Evolutionary conservation across 2,113 vertebrate genomes (phyloP).

Genomic region (Oceanites oceanicus): DNA sequence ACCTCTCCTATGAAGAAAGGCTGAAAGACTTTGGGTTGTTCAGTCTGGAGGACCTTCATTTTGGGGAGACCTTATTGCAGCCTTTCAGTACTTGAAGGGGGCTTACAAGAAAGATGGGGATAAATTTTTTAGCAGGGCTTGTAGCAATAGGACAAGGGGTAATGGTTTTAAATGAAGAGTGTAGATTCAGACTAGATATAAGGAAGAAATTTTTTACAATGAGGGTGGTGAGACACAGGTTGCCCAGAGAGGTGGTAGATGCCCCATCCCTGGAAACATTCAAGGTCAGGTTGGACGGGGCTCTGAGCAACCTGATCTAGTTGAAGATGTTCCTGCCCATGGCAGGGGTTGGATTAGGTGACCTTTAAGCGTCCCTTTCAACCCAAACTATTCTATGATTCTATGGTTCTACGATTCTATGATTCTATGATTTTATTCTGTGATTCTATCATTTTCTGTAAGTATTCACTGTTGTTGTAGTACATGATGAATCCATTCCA

Average conservation of each 20-base stretch:
- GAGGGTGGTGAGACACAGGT: too few relatives aligned
- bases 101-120: neutral
- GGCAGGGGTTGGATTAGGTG: neutral
- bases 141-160: too few relatives aligned
- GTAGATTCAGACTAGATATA: too few relatives aligned
- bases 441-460: neutral
- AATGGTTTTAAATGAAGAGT: too few relatives aligned
- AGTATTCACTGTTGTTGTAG: neutral
- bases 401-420: neutral
- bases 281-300: too few relatives aligned
- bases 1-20: neutral
- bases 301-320: neutral
- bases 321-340: neutral
- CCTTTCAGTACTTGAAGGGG: neutral
- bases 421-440: too few relatives aligned
- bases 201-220: too few relatives aligned
- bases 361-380: neutral
- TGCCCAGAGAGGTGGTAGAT: neutral
- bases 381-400: neutral
- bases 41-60: neutral
- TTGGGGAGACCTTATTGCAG: fast-evolving
- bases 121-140: neutral
- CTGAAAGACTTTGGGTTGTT: neutral
- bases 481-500: neutral
- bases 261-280: neutral